phyloP scores from a whole-genome alignment of 2,797 vertebrate species.

The Poecilia gillii region DNA sequence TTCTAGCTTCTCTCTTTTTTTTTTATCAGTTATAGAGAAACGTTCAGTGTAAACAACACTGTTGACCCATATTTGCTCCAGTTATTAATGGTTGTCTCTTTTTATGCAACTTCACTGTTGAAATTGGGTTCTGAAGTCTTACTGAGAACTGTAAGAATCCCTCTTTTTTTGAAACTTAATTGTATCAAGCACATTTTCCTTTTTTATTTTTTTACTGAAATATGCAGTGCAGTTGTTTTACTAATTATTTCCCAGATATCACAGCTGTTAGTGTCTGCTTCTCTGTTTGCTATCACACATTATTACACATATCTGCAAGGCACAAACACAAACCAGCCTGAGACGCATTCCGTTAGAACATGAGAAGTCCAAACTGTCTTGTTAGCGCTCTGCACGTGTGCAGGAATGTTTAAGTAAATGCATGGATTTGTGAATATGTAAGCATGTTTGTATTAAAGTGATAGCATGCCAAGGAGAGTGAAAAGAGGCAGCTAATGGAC shows the following conservation, averaged over 20 bases:
- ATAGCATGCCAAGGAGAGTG: constrained; percentile 77
- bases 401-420: constrained; percentile 32
- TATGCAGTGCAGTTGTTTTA: not conserved
- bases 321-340: constrained; percentile 23
- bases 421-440: constrained; percentile 25
- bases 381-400: constrained; percentile 45
- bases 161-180: not conserved
- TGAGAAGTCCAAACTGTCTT: constrained; percentile 52
- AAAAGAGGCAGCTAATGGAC: constrained; percentile 80
- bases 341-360: constrained; percentile 74
- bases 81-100: not conserved
- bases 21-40: not conserved
- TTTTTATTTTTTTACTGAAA: not conserved
- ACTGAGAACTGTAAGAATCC: not conserved
- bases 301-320: constrained; percentile 5
- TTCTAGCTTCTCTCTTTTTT: not conserved
- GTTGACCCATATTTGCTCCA: not conserved
- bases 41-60: not conserved
- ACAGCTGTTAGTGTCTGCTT: not conserved
- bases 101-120: not conserved
- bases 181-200: not conserved
- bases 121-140: not conserved
- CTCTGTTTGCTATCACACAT: not conserved
- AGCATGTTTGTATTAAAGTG: constrained; percentile 43
- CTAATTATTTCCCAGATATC: constrained; percentile 15